phyloP scores from a whole-genome alignment of 2,113 vertebrate species.

The Naja naja region DNA sequence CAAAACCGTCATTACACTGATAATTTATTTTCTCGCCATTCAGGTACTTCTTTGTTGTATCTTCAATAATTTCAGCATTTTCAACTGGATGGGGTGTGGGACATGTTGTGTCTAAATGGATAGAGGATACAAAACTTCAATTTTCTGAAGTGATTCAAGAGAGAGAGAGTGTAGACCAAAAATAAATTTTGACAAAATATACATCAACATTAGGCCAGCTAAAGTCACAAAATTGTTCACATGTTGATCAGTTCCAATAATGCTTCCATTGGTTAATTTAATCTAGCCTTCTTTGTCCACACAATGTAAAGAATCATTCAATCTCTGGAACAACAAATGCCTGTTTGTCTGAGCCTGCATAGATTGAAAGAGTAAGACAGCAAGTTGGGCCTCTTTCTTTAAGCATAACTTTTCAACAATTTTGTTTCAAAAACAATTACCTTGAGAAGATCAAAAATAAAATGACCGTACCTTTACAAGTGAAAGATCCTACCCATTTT shows the following conservation, averaged over 20 bases:
- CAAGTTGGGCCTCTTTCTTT: neutral
- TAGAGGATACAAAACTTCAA: neutral
- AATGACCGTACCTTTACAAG: neutral
- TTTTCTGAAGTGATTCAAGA: neutral
- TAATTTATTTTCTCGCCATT: conserved; percentile 1
- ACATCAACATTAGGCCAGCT: neutral
- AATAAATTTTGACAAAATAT: neutral
- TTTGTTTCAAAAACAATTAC: neutral
- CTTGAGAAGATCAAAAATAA: neutral
- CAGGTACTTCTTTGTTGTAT: neutral
- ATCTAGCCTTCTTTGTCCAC: neutral
- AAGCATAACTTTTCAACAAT: neutral
- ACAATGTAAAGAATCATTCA: neutral
- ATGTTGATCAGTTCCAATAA: neutral
- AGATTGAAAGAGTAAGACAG: neutral
- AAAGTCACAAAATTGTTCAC: neutral
- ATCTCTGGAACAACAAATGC: neutral
- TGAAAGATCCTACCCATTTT: neutral
- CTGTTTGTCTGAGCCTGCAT: neutral
- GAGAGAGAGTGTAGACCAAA: neutral
- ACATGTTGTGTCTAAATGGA: neutral
- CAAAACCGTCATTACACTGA: conserved; percentile 7
- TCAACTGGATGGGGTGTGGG: neutral
- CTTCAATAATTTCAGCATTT: neutral
- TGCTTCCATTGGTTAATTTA: neutral